These are phyloP conservation scores for Micropoecilia bifurca DNA, from an alignment of 2,797 vertebrate genomes.

Conservation along the genomic window DNA sequence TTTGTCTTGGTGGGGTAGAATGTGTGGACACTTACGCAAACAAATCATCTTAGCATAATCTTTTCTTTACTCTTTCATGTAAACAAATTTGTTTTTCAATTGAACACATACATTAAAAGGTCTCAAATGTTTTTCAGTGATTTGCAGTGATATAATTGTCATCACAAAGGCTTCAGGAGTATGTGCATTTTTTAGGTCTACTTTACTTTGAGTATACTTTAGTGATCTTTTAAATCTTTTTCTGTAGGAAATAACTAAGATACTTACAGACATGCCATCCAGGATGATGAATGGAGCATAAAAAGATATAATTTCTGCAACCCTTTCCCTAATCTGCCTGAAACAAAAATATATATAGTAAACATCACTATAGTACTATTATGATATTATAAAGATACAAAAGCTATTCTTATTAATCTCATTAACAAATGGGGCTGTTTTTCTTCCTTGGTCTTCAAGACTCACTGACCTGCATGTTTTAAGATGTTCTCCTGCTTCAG, in stretches of 20 bases:
- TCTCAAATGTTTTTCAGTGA: not conserved
- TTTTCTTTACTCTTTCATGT: not conserved
- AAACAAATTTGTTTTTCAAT: not conserved
- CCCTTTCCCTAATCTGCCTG: constrained; percentile 85
- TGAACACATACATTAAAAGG: not conserved
- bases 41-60: not conserved
- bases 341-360: constrained; percentile 13
- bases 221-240: not conserved
- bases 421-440: not conserved
- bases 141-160: not conserved
- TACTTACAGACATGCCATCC: constrained; percentile 83
- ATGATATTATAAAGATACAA: not conserved
- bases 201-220: not conserved
- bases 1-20: not conserved
- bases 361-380: not conserved
- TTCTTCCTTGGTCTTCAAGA: not conserved
- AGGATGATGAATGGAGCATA: constrained; percentile 84
- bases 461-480: no score
- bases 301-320: constrained; percentile 79
- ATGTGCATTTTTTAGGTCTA: not conserved
- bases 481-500: no score
- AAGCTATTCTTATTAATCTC: not conserved
- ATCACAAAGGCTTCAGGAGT: not conserved
- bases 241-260: not conserved
- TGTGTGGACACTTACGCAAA: not conserved